phyloP scores from a whole-genome alignment of 2,113 vertebrate genomes.

The Anseranas semipalmata region DNA sequence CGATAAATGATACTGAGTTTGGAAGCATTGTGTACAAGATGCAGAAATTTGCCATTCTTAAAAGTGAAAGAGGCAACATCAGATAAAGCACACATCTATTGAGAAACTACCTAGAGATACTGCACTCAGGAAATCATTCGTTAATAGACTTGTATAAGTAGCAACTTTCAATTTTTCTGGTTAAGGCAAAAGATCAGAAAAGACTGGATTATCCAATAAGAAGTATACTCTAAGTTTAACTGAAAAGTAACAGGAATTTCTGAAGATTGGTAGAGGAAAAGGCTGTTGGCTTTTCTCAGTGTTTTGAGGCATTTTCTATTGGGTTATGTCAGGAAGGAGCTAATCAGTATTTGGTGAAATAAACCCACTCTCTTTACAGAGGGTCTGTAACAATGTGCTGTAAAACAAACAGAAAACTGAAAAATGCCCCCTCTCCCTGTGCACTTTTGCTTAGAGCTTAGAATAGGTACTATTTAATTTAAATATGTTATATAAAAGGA shows the following conservation, averaged over 20 bases:
- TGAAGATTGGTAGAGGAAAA: background rate
- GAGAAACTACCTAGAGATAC: background rate
- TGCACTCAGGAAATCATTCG: background rate
- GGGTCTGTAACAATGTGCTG: background rate
- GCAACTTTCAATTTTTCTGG: background rate
- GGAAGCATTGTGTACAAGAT: background rate
- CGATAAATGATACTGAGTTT: background rate
- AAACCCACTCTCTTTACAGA: background rate
- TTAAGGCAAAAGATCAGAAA: background rate
- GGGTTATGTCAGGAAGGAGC: background rate
- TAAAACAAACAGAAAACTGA: background rate
- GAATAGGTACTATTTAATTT: background rate
- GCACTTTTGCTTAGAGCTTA: background rate
- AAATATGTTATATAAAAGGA: background rate
- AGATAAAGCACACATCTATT: background rate
- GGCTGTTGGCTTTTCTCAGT: background rate
- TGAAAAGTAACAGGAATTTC: background rate
- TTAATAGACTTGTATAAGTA: background rate
- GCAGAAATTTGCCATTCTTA: background rate
- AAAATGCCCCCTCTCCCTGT: background rate
- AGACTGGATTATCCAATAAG: background rate
- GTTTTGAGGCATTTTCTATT: background rate
- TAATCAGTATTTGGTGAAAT: background rate
- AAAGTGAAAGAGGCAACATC: background rate
- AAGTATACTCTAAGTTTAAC: background rate